phyloP scores from a whole-genome alignment of 2,113 vertebrate species.

The Paradoxurus hermaphroditus region DNA sequence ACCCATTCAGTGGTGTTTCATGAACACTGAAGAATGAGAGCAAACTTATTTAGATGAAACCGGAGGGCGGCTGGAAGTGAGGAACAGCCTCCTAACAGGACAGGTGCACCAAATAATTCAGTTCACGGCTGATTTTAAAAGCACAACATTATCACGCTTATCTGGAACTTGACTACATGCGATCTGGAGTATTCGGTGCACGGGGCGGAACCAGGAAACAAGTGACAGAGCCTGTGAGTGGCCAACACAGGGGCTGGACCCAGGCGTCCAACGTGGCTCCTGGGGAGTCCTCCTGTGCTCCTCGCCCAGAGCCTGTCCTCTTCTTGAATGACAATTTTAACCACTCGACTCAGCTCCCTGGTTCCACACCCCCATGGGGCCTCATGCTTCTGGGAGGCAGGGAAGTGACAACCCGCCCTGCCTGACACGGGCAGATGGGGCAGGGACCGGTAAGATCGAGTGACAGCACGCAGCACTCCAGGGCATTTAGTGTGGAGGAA shows the following conservation, averaged over 20 bases:
- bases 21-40: not conserved
- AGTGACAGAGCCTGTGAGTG: not conserved
- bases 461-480: rapidly evolving
- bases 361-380: not conserved
- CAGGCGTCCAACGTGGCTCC: not conserved
- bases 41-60: not conserved
- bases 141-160: not conserved
- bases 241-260: not conserved
- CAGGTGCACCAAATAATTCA: not conserved
- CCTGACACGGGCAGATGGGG: not conserved
- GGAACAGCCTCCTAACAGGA: not conserved
- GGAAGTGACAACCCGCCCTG: not conserved
- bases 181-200: not conserved
- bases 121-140: not conserved
- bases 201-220: not conserved
- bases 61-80: not conserved
- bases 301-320: not conserved
- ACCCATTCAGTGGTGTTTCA: not conserved
- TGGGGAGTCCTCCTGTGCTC: not conserved
- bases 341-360: not conserved
- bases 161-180: not conserved
- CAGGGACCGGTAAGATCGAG: not conserved
- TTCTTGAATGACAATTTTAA: not conserved
- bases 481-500: not conserved
- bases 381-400: not conserved